A percentile compares a stretch with the other conserved stretches of the same genome.
Evolutionary conservation across 2,797 vertebrate genomes (phyloP).

Genomic region (Crax fasciolata): DNA sequence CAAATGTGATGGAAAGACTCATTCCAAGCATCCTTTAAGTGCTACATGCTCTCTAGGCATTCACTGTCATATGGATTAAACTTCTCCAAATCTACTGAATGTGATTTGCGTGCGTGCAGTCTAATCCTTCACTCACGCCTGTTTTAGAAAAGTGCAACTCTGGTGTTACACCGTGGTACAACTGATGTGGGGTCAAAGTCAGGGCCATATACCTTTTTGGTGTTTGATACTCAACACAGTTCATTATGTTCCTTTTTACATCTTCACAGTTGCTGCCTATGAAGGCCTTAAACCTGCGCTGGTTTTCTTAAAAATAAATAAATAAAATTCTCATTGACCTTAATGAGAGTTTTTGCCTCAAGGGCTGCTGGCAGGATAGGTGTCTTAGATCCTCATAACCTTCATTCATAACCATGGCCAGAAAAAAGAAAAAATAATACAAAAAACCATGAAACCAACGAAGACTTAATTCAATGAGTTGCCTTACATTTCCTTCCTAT

Average conservation of each 20-base stretch:
- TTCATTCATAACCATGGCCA: conserved; percentile 68
- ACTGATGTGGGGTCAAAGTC: conserved; percentile 68
- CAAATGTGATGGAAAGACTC: conserved; percentile 52
- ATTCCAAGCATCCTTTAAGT: conserved; percentile 61
- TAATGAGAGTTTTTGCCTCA: conserved; percentile 72
- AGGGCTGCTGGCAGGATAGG: conserved; percentile 66
- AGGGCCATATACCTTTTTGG: conserved; percentile 55
- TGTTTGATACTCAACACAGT: conserved; percentile 40
- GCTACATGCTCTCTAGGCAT: conserved; percentile 57
- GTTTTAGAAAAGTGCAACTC: conserved; percentile 65
- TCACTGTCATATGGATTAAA: conserved; percentile 46
- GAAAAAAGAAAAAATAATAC: neutral
- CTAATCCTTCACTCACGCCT: conserved; percentile 64
- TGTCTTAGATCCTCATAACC: conserved; percentile 62
- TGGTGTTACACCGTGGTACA: conserved; percentile 55
- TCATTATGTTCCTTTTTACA: conserved; percentile 18
- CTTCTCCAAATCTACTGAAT: conserved; percentile 68
- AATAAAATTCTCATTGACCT: conserved; percentile 54
- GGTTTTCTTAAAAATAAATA: neutral
- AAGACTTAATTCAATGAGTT: conserved; percentile 64
- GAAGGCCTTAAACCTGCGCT: conserved; percentile 76
- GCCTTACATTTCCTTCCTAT: conserved; percentile 68
- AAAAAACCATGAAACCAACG: neutral
- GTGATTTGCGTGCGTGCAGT: conserved; percentile 65
- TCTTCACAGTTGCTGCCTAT: conserved; percentile 63